phyloP scores from a whole-genome alignment of 2,113 vertebrate species.

The Eublepharis macularius region DNA sequence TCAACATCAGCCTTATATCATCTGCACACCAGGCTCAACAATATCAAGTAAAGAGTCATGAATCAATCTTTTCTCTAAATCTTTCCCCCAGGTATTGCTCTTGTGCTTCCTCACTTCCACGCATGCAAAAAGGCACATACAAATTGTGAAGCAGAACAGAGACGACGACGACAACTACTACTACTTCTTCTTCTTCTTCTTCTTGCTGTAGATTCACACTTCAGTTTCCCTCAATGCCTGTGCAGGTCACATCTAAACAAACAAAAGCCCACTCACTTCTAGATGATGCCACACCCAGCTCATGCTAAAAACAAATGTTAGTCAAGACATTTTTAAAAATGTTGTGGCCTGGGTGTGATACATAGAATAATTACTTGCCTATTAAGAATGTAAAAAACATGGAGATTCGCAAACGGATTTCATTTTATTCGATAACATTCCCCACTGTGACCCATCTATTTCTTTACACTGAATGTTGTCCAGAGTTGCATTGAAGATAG shows the following conservation, averaged over 20 bases:
- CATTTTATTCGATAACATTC: background rate
- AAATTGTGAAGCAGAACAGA: background rate
- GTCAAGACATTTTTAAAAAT: background rate
- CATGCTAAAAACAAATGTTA: background rate
- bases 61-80: background rate
- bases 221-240: background rate
- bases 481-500: background rate
- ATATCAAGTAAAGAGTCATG: background rate
- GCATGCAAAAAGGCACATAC: background rate
- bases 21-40: background rate
- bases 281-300: background rate
- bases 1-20: background rate
- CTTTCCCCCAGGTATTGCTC: background rate
- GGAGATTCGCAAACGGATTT: background rate
- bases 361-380: background rate
- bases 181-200: too few relatives aligned
- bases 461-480: background rate
- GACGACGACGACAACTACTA: too few relatives aligned
- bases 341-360: background rate
- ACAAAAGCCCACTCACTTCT: background rate
- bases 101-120: background rate
- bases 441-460: background rate
- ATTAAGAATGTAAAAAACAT: background rate
- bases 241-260: background rate
- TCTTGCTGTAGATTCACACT: slow-evolving; percentile 1